Conservation (phyloP, 2,888 invertebrate species). For the Cantharis rustica region DNA sequence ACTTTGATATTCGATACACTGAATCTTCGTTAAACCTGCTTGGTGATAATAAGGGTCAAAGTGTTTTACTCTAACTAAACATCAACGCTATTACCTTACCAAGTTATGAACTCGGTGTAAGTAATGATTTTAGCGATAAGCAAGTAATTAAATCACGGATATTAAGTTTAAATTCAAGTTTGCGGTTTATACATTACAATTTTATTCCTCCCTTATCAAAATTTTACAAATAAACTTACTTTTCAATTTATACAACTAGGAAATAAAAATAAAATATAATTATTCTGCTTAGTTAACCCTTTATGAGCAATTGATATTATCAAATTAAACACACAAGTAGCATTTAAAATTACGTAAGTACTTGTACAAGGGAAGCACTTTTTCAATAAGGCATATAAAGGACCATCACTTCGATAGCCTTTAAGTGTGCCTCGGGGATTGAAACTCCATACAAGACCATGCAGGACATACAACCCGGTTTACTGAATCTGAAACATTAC, state of each 20-base stretch:
- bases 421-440: too few relatives aligned
- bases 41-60: not conserved
- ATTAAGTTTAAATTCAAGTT: not conserved
- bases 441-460: too few relatives aligned
- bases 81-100: not conserved
- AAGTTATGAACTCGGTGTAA: not conserved
- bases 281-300: too few relatives aligned
- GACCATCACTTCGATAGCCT: too few relatives aligned
- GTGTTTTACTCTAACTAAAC: constrained; percentile 1
- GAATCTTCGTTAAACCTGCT: not conserved
- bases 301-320: too few relatives aligned
- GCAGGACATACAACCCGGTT: too few relatives aligned
- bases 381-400: too few relatives aligned
- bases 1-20: constrained; percentile 3
- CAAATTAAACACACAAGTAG: too few relatives aligned
- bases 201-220: not conserved
- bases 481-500: too few relatives aligned
- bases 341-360: too few relatives aligned
- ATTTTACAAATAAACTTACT: not conserved
- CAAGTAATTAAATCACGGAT: not conserved
- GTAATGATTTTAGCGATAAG: not conserved
- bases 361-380: too few relatives aligned
- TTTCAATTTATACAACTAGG: not conserved
- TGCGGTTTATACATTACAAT: not conserved
- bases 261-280: too few relatives aligned